Evolutionary conservation across 2,797 vertebrate genomes (phyloP).

Genomic region (Catharus ustulatus): DNA sequence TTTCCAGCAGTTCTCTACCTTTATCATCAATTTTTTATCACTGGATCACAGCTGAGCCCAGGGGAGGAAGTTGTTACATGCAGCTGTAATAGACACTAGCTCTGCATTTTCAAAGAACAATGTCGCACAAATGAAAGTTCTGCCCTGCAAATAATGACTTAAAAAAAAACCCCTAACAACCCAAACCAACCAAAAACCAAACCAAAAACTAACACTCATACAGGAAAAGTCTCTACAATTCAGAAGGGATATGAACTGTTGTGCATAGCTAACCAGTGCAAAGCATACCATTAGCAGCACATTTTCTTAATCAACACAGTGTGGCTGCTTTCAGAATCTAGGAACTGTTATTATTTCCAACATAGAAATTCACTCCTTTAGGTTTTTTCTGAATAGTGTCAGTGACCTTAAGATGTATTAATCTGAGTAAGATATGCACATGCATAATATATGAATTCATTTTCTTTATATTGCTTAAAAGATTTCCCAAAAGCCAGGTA

Average conservation of each 20-base stretch:
- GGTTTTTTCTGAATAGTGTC: background rate
- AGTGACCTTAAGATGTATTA: background rate
- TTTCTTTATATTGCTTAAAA: slow-evolving; percentile 4
- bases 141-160: background rate
- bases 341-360: background rate
- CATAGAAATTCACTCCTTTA: background rate
- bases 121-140: background rate
- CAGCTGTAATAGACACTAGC: background rate
- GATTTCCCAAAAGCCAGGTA: background rate
- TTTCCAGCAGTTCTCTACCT: background rate
- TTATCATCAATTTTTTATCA: background rate
- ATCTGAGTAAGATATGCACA: background rate
- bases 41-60: background rate
- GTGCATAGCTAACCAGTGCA: background rate
- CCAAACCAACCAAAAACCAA: background rate
- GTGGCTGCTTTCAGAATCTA: background rate
- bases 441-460: slow-evolving; percentile 14
- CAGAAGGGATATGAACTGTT: slow-evolving; percentile 1
- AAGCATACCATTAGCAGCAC: background rate
- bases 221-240: background rate
- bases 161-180: background rate
- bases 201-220: background rate
- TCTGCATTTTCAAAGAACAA: background rate
- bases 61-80: background rate
- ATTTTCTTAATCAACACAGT: slow-evolving; percentile 7